Percentiles rank a stretch among this genome's conserved stretches.
phyloP scores from a whole-genome alignment of 2,113 vertebrate species.

The Corvus moneduloides region DNA sequence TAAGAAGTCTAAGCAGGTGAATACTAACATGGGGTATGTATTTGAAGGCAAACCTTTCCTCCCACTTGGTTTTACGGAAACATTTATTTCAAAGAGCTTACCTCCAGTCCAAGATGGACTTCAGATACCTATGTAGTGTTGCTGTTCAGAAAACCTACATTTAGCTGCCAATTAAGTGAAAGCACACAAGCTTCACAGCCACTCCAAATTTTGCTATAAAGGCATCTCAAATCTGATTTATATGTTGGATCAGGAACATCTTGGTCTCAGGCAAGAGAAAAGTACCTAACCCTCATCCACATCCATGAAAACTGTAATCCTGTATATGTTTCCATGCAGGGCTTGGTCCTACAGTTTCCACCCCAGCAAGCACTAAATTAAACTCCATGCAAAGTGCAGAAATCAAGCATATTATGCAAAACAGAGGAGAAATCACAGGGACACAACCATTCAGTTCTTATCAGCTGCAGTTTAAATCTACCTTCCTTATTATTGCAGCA shows the following conservation, averaged over 20 bases:
- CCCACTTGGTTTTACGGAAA: background rate
- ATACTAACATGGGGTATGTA: background rate
- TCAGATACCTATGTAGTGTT: background rate
- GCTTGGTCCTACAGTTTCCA: background rate
- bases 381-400: background rate
- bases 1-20: background rate
- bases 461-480: background rate
- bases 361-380: background rate
- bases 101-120: background rate
- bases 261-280: background rate
- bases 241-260: background rate
- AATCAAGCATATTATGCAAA: background rate
- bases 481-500: background rate
- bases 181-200: background rate
- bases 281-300: background rate
- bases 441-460: background rate
- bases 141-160: background rate
- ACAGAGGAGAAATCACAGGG: background rate
- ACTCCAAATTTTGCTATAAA: background rate
- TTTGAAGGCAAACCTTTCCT: background rate
- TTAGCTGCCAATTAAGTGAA: background rate
- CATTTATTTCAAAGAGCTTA: background rate
- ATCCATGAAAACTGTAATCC: background rate
- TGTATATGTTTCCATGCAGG: background rate
- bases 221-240: background rate